Conservation (phyloP, 2,888 invertebrate genomes). For the Melieria crassipennis region DNA sequence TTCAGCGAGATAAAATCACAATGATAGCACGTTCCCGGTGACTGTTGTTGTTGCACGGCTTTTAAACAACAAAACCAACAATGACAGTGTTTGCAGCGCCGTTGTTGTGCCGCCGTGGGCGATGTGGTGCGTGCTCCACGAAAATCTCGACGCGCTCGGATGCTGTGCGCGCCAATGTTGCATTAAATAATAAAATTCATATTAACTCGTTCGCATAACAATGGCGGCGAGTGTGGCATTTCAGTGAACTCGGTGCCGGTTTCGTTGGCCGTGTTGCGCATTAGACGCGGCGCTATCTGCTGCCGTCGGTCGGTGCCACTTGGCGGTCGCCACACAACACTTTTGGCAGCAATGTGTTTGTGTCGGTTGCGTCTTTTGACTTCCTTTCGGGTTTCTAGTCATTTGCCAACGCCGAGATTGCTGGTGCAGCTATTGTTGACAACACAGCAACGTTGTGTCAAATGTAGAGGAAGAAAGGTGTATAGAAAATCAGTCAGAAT, state of each 20-base stretch:
- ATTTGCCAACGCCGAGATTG: constrained; percentile 7
- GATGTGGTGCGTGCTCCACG: constrained; percentile 17
- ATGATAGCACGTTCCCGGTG: constrained; percentile 25
- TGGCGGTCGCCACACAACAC: too few relatives aligned
- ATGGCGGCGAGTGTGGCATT: background rate
- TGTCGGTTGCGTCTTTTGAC: too few relatives aligned
- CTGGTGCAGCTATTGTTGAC: background rate
- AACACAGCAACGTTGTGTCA: too few relatives aligned
- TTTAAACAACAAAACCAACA: background rate
- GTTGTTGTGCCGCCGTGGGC: background rate
- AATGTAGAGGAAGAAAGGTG: too few relatives aligned
- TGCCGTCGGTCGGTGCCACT: too few relatives aligned
- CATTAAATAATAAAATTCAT: constrained; percentile 50
- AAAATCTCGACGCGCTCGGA: constrained; percentile 19
- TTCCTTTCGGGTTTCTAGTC: constrained; percentile 5
- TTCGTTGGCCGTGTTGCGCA: too few relatives aligned
- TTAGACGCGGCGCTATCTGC: too few relatives aligned
- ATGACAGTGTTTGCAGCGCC: background rate
- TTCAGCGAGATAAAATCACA: constrained; percentile 33
- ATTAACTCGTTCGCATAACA: constrained; percentile 41
- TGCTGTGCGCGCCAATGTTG: constrained; percentile 38
- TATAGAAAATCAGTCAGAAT: too few relatives aligned
- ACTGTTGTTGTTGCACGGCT: background rate
- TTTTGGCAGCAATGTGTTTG: too few relatives aligned
- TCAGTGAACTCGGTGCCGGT: too few relatives aligned